Percentiles rank a stretch among this genome's conserved stretches.
Evolutionary conservation across 2,797 vertebrate genomes (phyloP).

Genomic region (Benthosema pterotum): DNA sequence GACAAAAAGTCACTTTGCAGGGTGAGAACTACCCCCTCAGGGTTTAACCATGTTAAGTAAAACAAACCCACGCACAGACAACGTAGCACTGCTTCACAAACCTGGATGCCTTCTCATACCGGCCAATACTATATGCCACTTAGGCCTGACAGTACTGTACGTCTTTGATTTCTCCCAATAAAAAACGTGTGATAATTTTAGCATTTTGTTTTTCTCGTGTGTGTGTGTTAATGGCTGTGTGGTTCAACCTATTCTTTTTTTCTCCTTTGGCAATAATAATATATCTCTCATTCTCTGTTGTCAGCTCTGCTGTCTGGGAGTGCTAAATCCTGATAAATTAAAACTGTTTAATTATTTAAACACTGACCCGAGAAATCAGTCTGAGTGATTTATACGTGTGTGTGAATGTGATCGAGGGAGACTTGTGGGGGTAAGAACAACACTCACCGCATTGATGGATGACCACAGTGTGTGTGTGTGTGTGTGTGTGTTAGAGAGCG

Average conservation of each 20-base stretch:
- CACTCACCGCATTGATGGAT: constrained; percentile 72
- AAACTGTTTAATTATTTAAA: constrained; percentile 86
- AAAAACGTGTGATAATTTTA: constrained; percentile 57
- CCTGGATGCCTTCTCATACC: constrained; percentile 49
- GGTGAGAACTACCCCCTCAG: too few species aligned
- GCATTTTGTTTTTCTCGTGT: constrained; percentile 34
- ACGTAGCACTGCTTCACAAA: constrained; percentile 58
- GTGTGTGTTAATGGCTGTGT: neutral
- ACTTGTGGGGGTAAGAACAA: constrained; percentile 67
- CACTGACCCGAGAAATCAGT: constrained; percentile 76
- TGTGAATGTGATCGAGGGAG: constrained; percentile 53
- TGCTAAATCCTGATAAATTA: constrained; percentile 83
- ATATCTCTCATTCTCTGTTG: constrained; percentile 61
- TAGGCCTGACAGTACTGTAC: constrained; percentile 5
- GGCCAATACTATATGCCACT: constrained; percentile 43
- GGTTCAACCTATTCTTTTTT: neutral
- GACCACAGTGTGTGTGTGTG: constrained; percentile 39
- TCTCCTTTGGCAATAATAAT: constrained; percentile 16
- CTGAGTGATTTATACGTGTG: constrained; percentile 76
- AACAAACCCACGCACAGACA: constrained; percentile 44
- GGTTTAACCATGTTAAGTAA: constrained; percentile 25
- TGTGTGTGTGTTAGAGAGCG: too few species aligned
- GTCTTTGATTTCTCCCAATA: constrained; percentile 38
- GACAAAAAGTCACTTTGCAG: too few species aligned
- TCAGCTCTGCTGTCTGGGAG: constrained; percentile 69